Evolutionary conservation across 2,113 vertebrate genomes (phyloP).

Genomic region (Saiga tatarica): DNA sequence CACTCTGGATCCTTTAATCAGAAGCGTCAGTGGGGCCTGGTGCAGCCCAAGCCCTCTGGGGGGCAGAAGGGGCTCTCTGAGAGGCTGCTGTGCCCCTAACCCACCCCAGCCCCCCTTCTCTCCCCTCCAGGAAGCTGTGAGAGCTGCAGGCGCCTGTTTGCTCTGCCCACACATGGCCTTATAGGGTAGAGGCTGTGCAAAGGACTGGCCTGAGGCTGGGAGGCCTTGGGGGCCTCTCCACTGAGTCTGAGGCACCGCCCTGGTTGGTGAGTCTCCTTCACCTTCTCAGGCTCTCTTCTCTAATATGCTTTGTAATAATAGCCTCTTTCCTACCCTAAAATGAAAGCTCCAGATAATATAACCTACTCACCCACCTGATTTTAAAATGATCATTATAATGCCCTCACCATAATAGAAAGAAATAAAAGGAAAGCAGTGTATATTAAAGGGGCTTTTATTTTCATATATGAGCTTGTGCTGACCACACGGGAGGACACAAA

Average conservation of each 20-base stretch:
- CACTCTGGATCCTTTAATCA: neutral
- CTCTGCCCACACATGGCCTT: neutral
- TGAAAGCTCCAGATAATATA: neutral
- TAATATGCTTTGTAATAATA: neutral
- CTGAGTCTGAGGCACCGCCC: fast-evolving
- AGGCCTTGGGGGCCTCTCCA: neutral
- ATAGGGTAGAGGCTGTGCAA: neutral
- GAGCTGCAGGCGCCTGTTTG: neutral
- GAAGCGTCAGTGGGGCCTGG: neutral
- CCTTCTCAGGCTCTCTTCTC: neutral
- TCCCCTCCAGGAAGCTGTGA: neutral
- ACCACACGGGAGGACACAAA: neutral
- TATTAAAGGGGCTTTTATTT: neutral
- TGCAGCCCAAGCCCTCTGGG: neutral
- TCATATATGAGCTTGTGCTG: neutral
- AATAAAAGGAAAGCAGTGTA: neutral
- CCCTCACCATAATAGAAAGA: neutral
- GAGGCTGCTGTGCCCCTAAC: neutral
- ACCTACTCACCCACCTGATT: neutral
- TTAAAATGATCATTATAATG: neutral
- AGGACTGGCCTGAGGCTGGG: neutral
- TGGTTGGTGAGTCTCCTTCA: neutral
- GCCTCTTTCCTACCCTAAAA: neutral
- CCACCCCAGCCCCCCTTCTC: neutral
- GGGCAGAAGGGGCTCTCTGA: neutral